phyloP scores from a whole-genome alignment of 2,888 invertebrate species.

The Brenthis ino region DNA sequence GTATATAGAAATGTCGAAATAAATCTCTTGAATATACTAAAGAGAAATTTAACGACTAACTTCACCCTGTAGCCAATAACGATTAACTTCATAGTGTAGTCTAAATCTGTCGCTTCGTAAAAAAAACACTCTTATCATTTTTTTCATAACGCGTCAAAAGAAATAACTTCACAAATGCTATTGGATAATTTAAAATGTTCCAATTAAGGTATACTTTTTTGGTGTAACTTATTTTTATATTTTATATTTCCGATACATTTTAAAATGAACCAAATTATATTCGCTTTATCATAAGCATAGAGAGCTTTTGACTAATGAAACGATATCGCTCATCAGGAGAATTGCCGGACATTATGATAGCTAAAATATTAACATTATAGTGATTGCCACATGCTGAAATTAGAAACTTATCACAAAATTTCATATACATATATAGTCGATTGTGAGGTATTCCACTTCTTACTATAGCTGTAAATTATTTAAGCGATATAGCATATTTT shows the following conservation, averaged over 20 bases:
- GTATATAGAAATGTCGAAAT: too few species aligned
- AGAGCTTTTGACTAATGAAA: constrained; percentile 25
- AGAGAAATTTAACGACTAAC: too few species aligned
- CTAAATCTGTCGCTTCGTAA: too few species aligned
- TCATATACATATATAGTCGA: background rate
- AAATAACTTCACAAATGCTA: too few species aligned
- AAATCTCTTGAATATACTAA: too few species aligned
- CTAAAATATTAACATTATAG: constrained; percentile 24
- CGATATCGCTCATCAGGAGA: constrained; percentile 24
- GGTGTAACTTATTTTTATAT: background rate
- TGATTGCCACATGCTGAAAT: constrained; percentile 9
- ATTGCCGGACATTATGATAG: constrained; percentile 21
- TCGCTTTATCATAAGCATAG: constrained; percentile 13
- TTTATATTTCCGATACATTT: background rate
- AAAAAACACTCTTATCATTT: too few species aligned
- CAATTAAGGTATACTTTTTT: background rate
- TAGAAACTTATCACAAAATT: constrained; percentile 13
- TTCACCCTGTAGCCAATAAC: too few species aligned
- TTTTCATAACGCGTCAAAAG: too few species aligned
- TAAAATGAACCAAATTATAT: constrained; percentile 7
- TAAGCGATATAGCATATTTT: too few species aligned
- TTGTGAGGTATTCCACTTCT: background rate
- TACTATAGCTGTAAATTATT: too few species aligned
- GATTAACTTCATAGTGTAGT: too few species aligned
- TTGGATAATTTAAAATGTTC: background rate